Evolutionary conservation across 2,113 vertebrate genomes (phyloP), one percentile per base, ranked within the genome.

Genomic region (Vombatus ursinus): DNA sequence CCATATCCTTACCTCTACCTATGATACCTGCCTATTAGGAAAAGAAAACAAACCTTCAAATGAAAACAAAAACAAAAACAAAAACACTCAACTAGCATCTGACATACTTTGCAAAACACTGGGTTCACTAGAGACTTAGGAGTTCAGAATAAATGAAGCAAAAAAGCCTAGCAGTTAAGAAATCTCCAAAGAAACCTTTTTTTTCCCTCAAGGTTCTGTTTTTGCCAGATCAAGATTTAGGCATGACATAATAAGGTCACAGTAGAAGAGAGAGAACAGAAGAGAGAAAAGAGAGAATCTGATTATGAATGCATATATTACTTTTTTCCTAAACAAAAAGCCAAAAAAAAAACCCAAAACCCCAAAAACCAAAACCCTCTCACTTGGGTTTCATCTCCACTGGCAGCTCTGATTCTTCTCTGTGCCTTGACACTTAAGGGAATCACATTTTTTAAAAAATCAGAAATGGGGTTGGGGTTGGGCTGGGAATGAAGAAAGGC

Each of bases 371-470:
- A n/a, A 95, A 89, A 2, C 48, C 48, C 0, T 37, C 47, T 7
- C 52, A 24, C 44, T 28, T 19, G 44, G 92, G 95, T 90, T 16
- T 0, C 3, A 11, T 54, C 2, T 25, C 91, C 68, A 61, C 53
- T 91, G 0, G 25, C 0, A 89, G 23, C 91, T n/a, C 68, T 0
- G 11, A 47, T 68, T 90, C 92, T 90, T 3, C 0, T 0, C 0
- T 0, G 11, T 0, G 84, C 50, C 90, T 84, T 1, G 8, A 31
- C 90, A 61, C 50, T 37, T 94, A 95, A 94, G 92, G 50, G 90
- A 7, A 52, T 49, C 95, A 37, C 89, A 89, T 47, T 97, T 97
- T 92, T 98, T 97, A 95, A 84, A 90, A 50, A 48, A 97, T 93
- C 94, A 90, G 90, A 31, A 47, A 0, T 12, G 61, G 48, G 93